Conservation (phyloP, 2,113 vertebrate species). For the Sorex fumeus region DNA sequence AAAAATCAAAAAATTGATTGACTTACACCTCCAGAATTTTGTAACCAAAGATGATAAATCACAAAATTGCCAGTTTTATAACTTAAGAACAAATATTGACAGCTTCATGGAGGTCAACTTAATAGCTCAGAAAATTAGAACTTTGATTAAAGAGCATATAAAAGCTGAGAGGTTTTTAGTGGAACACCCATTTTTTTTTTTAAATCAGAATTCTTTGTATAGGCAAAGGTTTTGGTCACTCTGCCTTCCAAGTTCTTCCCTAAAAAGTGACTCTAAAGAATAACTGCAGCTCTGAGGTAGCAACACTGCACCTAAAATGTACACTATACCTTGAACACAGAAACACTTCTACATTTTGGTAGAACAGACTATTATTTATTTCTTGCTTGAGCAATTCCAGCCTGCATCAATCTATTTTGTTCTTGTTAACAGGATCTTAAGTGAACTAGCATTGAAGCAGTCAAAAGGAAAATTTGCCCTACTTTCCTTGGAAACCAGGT, state of each 20-base stretch:
- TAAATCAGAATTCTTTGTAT: too few relatives aligned
- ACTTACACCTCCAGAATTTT: background rate
- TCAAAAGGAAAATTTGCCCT: background rate
- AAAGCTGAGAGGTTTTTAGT: background rate
- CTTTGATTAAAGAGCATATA: background rate
- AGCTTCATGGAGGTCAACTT: background rate
- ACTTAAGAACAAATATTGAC: background rate
- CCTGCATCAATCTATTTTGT: background rate
- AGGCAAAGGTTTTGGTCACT: background rate
- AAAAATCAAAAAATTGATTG: background rate
- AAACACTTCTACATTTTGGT: background rate
- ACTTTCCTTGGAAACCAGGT: conserved; percentile 21
- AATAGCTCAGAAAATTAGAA: background rate
- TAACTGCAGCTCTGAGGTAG: background rate
- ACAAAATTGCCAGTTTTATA: background rate
- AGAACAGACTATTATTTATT: background rate
- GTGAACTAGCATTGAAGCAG: background rate
- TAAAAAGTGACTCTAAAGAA: background rate
- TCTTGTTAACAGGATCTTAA: background rate
- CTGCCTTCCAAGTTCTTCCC: too few relatives aligned
- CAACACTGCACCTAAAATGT: background rate
- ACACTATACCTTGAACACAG: background rate
- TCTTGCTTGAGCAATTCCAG: background rate
- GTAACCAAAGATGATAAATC: background rate
- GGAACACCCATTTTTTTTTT: background rate